Evolutionary conservation across 2,113 vertebrate genomes (phyloP), one percentile per base, ranked within the genome.

Genomic region (Paramisgurnus dabryanus): DNA sequence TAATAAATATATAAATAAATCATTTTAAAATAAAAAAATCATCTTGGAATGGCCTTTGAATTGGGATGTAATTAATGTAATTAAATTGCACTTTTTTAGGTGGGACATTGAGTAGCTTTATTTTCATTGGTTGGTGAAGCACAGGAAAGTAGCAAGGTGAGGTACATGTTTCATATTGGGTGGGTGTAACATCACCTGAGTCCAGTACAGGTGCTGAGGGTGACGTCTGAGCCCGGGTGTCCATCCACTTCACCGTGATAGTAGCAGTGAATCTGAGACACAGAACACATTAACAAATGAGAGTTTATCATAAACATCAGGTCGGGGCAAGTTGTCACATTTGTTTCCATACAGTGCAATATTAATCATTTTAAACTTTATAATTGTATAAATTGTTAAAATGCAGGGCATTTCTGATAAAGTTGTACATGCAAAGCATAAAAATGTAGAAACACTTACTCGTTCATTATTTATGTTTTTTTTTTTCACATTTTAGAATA

Each of bases 181-280:
- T 11, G 8, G 13, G 34, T n/a, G 22, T 58, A 55, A 58, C 15
- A 9, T 90, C 85, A 94, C 93, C 89, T 94, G 78, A 94, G 81
- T 57, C 91, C 92, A 40, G 87, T 61, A 17, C 93, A 94, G 64
- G 90, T 89, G 73, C 93, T 94, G 85, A 94, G 89, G 85, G 85
- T 93, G 83, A 93, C 90, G 6, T 92, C 92, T 0, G 93, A 94
- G 75, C 82, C 50, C 40, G 15, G 69, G 3, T 85, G 87, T 34
- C 88, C 92, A 83, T 91, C 86, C 78, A 94, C 93, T 73, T 89
- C 85, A 6, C 93, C 93, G 9, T 94, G 93, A 88, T 94, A 94
- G 85, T 93, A 94, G 87, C 93, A 94, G 88, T 94, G 92, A 58
- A 83, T 85, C 93, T 94, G 85, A 43, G 71, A 86, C 45, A 86